Conservation (phyloP, 2,113 vertebrate species). For the Sylvia atricapilla region DNA sequence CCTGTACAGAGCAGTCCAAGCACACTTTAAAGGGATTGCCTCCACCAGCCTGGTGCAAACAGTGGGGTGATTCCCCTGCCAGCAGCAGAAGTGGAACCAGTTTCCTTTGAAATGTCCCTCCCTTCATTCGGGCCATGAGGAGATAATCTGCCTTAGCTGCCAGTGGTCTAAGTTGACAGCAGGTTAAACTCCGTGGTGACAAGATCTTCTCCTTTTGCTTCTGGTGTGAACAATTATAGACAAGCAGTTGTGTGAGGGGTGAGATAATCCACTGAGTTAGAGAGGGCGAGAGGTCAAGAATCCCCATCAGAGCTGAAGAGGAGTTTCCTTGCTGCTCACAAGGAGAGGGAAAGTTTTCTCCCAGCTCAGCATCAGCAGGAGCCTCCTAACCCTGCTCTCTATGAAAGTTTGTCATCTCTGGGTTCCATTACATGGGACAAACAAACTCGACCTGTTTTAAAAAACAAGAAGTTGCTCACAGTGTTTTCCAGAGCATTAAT, state of each 20-base stretch:
- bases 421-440: fast-evolving
- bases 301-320: neutral
- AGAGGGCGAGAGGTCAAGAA: neutral
- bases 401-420: neutral
- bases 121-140: neutral
- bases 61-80: neutral
- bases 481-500: neutral
- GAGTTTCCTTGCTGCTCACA: neutral
- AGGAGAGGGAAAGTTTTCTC: neutral
- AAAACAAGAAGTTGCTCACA: neutral
- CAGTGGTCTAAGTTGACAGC: neutral
- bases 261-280: neutral
- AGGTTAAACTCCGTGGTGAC: neutral
- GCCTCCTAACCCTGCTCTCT: neutral
- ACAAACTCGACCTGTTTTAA: fast-evolving
- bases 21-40: neutral
- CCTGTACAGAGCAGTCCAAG: neutral
- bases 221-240: neutral
- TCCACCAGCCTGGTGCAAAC: neutral
- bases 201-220: neutral
- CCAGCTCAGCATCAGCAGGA: neutral
- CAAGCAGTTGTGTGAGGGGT: neutral
- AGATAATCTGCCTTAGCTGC: neutral
- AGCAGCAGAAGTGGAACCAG: neutral
- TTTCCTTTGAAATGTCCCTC: neutral